Evolutionary conservation across 2,797 vertebrate species (phyloP), one percentile per base, ranked within the genome.

Genomic region (Catostomus latipinnis): DNA sequence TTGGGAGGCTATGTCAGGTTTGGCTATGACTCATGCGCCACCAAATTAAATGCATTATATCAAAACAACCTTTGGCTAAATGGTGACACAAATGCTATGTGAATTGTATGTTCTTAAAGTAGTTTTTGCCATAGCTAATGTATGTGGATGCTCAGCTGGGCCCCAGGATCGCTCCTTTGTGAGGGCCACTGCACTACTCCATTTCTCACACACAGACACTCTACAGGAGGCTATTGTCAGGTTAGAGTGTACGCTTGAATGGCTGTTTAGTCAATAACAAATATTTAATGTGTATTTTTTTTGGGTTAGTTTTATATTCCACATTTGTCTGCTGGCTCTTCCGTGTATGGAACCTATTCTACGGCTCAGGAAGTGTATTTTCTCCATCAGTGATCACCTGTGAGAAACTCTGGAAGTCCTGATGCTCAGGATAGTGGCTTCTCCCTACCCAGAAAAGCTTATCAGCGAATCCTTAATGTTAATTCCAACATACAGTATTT

Each of bases 351-450:
- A 10, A 96, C 95, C 66, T 91, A 94, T 68, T 98, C 76, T 52
- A 87, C 93, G 0, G 93, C 94, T 65, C 96, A 98, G 80, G 97
- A 98, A 76, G 98, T 96, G 3, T 98, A 94, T 83, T 99, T 98
- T 92, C 95, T 97, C 91, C 96, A 96, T 86, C 91, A 95, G 74
- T 92, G 91, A 0, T 73, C 88, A 0, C 87, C 92, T 0, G 66
- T 88, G 43, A 95, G 94, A 85, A 96, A 97, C 93, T 98, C 96
- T 0, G 97, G 97, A 0, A 93, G 96, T 52, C 98, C 97, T 0
- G 97, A 94, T 86, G 93, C 96, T 0, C 96, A 96, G 1, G 97
- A 99, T 89, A 89, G 94, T 0, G 94, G 95, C 0, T 98, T 98
- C 91, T 88, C 90, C 18, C 90, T 99, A 60, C 93, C 96, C 0